Conservation (phyloP, 1,140 invertebrate genomes). For the Diorhabda elongata region DNA sequence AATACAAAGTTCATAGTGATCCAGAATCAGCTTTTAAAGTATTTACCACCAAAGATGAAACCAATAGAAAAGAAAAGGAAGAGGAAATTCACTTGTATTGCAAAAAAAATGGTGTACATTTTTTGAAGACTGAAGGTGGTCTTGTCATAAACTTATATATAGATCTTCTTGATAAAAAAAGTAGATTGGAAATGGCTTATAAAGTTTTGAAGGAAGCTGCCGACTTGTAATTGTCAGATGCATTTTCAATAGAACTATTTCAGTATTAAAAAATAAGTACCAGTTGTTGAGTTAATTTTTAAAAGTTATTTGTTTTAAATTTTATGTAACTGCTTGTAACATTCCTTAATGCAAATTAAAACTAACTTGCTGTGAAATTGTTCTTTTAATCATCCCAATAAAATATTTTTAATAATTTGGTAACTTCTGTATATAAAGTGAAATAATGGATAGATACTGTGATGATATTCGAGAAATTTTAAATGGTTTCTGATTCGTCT, state of each 20-base stretch:
- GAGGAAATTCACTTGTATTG: conserved; percentile 28
- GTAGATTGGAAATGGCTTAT: conserved; percentile 24
- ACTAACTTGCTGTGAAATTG: no score
- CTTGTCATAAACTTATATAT: conserved; percentile 37
- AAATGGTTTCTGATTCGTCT: no score
- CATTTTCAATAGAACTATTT: background rate
- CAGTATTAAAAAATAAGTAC: no score
- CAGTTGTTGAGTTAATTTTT: no score
- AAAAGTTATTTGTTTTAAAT: no score
- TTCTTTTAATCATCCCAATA: no score
- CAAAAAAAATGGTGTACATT: conserved; percentile 31
- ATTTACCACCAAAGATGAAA: conserved; percentile 26
- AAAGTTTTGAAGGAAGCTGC: conserved; percentile 26
- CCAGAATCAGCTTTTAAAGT: conserved; percentile 36
- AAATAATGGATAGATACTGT: no score
- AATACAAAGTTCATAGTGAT: conserved; percentile 33
- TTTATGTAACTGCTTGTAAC: no score
- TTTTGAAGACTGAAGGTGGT: conserved; percentile 29
- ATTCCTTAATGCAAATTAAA: no score
- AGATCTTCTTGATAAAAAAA: conserved; percentile 18
- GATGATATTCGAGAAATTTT: no score
- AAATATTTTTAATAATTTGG: no score
- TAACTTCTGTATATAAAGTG: no score
- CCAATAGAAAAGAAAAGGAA: conserved; percentile 12
- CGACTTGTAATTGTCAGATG: background rate